Evolutionary conservation across 2,888 invertebrate species (phyloP), one percentile per base, ranked within the genome.

Genomic region (Nyleta sp.): DNA sequence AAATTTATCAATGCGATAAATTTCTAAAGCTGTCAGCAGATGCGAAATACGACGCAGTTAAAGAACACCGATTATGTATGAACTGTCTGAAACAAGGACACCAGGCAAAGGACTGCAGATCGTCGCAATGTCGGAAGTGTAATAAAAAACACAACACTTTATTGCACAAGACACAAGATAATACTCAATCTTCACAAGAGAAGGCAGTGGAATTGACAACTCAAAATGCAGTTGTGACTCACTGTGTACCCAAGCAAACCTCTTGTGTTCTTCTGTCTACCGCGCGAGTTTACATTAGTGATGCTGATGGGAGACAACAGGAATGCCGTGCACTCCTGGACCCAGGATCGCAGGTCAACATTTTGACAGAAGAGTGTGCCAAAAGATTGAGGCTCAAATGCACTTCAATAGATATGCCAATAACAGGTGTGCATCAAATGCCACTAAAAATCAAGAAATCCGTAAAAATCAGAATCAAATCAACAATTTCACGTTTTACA

Each of bases 311-410:
- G 1, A 44, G 17, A 1, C 11, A 42, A 13, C 31, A 17, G 1
- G 42, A 60, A 18, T 60, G 46, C 17, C 20, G 60, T 13, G 60
- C 31, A 10, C 17, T 60, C 1, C 38, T 60, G 10, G 46, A 60
- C 15, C 31, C 31, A 0, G 60, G 44, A 2, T 60, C 60, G n/a
- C 60, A 60, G 17, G 17, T 17, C 28, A 60, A 60, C 15, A 44
- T 60, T n/a, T 7, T 60, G 15, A 60, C 44, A 2, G 60, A 60
- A 28, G 28, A 31, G 1, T 31, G 22, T 13, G 44, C 31, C 1
- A 15, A 8, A 17, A 44, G 28, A 44, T 28, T 60, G 28, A 44
- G 18, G 13, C 20, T 60, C 3, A 20, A 18, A 13, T 44, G 42
- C 24, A 31, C 13, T 6, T 7, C 22, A 15, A 18, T 46, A 7